Conservation (phyloP, 2,113 vertebrate species). For the Lasiurus cinereus region DNA sequence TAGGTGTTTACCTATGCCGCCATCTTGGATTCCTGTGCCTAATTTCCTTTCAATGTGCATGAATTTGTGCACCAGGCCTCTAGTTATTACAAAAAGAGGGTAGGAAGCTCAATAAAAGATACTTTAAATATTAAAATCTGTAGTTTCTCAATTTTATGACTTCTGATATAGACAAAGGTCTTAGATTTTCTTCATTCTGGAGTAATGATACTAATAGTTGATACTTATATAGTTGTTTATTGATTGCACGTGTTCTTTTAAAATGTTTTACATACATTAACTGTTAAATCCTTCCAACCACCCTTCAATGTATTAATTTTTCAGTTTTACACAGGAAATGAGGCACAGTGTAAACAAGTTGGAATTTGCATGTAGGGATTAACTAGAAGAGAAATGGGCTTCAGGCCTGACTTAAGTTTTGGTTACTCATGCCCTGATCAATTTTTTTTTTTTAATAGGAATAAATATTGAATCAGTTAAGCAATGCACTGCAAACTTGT, state of each 20-base stretch:
- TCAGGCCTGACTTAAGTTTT: neutral
- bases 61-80: too few species aligned
- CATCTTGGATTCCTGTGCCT: too few species aligned
- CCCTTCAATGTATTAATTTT: neutral
- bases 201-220: neutral
- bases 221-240: neutral
- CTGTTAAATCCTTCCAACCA: neutral
- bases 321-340: neutral
- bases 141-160: constrained; percentile 18
- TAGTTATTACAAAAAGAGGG: neutral
- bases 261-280: neutral
- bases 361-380: neutral
- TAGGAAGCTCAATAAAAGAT: neutral
- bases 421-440: too few species aligned
- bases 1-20: too few species aligned
- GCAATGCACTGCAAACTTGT: neutral
- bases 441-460: constrained; percentile 2
- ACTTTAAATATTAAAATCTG: neutral
- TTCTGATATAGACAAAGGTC: neutral
- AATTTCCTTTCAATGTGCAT: too few species aligned
- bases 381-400: neutral
- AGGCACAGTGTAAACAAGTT: neutral
- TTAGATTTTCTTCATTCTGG: constrained; percentile 23
- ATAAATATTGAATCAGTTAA: neutral
- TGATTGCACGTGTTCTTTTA: neutral